Evolutionary conservation across 2,113 vertebrate species (phyloP).

Genomic region (Meriones unguiculatus): DNA sequence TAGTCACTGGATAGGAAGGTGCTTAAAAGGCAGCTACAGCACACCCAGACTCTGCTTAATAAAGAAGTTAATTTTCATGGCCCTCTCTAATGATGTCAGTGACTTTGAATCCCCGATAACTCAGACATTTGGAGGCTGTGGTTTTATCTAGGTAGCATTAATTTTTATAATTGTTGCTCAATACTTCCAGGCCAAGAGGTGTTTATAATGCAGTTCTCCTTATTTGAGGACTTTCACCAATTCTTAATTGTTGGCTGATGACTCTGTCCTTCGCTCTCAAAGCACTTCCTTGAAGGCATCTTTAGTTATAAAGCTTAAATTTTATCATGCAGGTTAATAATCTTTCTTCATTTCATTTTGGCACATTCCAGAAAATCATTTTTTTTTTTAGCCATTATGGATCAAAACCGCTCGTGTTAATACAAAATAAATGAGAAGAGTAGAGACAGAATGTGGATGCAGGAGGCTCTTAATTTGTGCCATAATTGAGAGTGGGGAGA

Average conservation of each 20-base stretch:
- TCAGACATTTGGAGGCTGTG: no score
- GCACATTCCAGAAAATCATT: background rate
- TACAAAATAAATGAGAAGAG: background rate
- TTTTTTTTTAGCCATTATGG: background rate
- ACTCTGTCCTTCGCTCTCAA: background rate
- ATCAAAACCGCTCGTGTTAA: background rate
- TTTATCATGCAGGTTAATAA: constrained; percentile 2
- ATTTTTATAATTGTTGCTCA: background rate
- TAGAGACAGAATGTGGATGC: no score
- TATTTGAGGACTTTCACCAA: background rate
- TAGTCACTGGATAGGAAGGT: background rate
- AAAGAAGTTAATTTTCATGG: background rate
- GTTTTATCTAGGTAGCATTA: background rate
- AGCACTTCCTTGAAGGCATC: background rate
- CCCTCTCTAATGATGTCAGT: background rate
- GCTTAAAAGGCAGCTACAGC: background rate
- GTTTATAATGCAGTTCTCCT: background rate
- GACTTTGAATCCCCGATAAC: background rate
- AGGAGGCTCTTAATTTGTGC: background rate
- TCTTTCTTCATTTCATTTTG: constrained; percentile 44
- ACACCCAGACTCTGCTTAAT: background rate
- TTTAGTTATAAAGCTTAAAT: background rate
- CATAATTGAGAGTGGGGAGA: background rate
- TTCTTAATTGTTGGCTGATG: background rate
- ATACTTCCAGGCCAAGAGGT: background rate